These are phyloP conservation scores for Drosophila maculinotata DNA, from an alignment of 2,888 invertebrate species.

Conservation along the genomic window DNA sequence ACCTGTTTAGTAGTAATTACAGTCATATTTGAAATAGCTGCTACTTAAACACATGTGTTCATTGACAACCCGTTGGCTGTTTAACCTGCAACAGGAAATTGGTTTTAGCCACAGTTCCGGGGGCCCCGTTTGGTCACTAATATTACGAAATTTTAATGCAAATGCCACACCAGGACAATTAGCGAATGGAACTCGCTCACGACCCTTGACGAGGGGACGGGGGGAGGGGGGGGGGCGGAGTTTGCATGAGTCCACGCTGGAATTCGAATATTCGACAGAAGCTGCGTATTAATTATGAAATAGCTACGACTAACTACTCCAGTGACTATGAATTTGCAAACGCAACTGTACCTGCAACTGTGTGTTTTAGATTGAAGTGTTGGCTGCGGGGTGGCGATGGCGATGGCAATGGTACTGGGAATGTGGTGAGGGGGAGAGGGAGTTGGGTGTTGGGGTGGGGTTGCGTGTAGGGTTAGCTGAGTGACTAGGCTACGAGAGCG, in stretches of 20 bases:
- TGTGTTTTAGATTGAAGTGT: slow-evolving; percentile 26
- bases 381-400: not conserved
- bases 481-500: slow-evolving; percentile 51
- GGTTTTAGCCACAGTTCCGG: slow-evolving; percentile 64
- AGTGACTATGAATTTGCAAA: slow-evolving; percentile 62
- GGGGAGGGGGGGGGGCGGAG: not conserved
- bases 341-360: slow-evolving; percentile 69
- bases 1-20: too few species aligned
- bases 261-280: slow-evolving; percentile 58
- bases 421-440: not conserved
- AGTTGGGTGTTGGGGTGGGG: slow-evolving; percentile 2
- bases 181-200: too few species aligned
- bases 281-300: slow-evolving; percentile 67
- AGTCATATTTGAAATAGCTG: too few species aligned
- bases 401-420: not conserved
- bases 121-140: slow-evolving; percentile 50
- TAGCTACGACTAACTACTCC: slow-evolving; percentile 52
- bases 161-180: slow-evolving; percentile 58
- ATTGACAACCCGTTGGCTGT: slow-evolving; percentile 3
- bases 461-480: slow-evolving; percentile 52
- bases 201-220: too few species aligned
- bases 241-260: too few species aligned
- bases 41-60: not conserved
- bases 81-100: slow-evolving; percentile 58
- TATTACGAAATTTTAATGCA: slow-evolving; percentile 71